Base-by-base conservation (phyloP, 2,797 vertebrate genomes). In the Kryptopterus vitreolus region DNA sequence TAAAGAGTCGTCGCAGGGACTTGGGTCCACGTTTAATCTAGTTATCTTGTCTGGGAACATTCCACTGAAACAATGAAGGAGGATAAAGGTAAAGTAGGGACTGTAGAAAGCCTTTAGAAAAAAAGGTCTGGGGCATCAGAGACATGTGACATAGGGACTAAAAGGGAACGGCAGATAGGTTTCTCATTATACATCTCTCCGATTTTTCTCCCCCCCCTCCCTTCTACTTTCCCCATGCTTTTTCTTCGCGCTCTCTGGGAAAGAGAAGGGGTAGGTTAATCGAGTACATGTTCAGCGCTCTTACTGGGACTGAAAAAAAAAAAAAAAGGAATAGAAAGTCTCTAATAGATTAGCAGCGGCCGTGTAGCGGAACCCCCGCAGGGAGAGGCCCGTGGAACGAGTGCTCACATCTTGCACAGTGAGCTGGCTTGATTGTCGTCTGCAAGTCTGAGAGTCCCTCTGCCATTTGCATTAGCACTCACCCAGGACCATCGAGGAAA, bases 291-390 rank as follows among this genome's bases (percentile, higher is more conserved):
- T 86, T 88, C 83, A 78, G 87, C 85, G 86, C 88, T 91, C 86
- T 87, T 66, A 62, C 62, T 55, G 62, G 81, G 82, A 81, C 83
- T n/a, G n/a, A n/a, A n/a, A n/a, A 83, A 84, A 85, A 88, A 43
- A 38, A 83, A 84, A 85, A 88, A 91, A 85, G 90, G 86, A 91
- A 88, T 82, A 78, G 86, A 91, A 90, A 87, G 81, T 88, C 85
- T 89, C 90, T 88, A 90, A 90, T 82, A 92, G 89, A 91, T 92
- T 89, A 91, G 87, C 84, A 83, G 81, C 79, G 70, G 77, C 89
- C 75, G 68, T 90, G 87, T 80, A 82, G 83, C 79, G 82, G 84
- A 90, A 87, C 73, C 53, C 85, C 88, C 88, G 83, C 89, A 75
- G 78, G 88, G 87, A 89, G 87, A 82, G 76, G 76, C 61, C 24